Evolutionary conservation across 2,113 vertebrate species (phyloP).

Genomic region (Anolis carolinensis): DNA sequence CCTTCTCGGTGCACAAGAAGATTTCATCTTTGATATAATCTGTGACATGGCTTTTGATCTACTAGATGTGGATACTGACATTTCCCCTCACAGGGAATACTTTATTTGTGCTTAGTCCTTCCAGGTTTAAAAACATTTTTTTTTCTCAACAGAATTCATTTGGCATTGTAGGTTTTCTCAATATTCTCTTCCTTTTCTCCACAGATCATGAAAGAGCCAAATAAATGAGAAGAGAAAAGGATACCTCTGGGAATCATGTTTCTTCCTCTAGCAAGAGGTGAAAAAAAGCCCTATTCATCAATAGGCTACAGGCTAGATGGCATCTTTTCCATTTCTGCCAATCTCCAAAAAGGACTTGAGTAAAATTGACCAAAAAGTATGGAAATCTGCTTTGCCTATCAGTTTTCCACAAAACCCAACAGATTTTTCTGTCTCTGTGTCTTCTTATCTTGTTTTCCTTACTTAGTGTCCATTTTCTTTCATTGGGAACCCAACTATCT

Average conservation of each 20-base stretch:
- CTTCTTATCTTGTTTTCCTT: too few relatives aligned
- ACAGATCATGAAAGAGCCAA: neutral
- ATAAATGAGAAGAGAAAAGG: neutral
- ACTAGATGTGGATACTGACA: neutral
- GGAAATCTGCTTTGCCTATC: neutral
- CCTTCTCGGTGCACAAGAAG: neutral
- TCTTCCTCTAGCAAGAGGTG: neutral
- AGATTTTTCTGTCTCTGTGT: too few relatives aligned
- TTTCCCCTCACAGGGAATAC: slow-evolving; percentile 17
- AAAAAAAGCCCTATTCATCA: neutral
- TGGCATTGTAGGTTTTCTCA: neutral
- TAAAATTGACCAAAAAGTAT: neutral
- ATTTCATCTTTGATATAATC: slow-evolving; percentile 28
- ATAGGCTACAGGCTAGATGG: neutral
- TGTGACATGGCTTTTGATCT: slow-evolving; percentile 32
- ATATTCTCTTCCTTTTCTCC: neutral
- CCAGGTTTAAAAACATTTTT: neutral
- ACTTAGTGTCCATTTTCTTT: too few relatives aligned
- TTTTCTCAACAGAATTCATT: neutral
- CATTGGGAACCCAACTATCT: too few relatives aligned
- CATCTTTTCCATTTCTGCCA: neutral
- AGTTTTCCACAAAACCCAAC: neutral
- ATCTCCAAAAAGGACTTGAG: neutral
- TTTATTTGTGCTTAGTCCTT: neutral
- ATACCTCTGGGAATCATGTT: neutral